Base-by-base conservation (phyloP, 2,797 vertebrate species). In the Gymnocypris eckloni region DNA sequence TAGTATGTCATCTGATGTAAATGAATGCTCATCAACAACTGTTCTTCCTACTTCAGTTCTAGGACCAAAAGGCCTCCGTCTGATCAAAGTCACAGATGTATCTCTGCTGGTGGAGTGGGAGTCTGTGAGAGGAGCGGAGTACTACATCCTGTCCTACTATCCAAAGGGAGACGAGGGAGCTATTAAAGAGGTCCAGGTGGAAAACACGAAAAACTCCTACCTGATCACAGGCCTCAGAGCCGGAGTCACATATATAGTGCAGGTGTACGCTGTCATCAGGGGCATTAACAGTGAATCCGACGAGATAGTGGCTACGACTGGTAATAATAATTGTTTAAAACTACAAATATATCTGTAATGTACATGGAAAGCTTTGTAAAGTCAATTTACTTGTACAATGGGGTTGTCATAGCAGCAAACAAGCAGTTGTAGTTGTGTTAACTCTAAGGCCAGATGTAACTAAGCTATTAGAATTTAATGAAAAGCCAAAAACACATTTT, bases 81-180 rank as follows among this genome's bases (percentile, higher is more conserved):
- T 99, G 79, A 91, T 97, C 89, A 92, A 87, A 82, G 91, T 93
- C 88, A 96, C 95, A 0, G 97, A 97, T 72, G 90, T 92, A 18
- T 97, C 97, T 22, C 91, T 98, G 84, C 89, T 95, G 90, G 94
- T 98, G 72, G 93, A 95, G 87, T 99, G 97, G 97, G 94, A 96
- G 86, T 91, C 92, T 0, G 89, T 95, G 82, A 86, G 39, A 4
- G 93, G 95, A 45, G 95, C 95, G 37, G 95, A 98, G 86, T 93
- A 96, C 91, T 97, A 98, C 83, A 77, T 97, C 77, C 89, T 98
- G 85, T 96, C 92, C 81, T 96, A 96, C 92, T 93, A 96, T 86
- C 96, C 96, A 0, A 89, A 94, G 90, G 93, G 91, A 3, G 85
- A 92, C 10, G 90, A 95, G 83, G 86, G 69, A 3, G 75, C 89